Evolutionary conservation across 1,140 invertebrate genomes (phyloP).

Genomic region (Trachelipus rathkii): DNA sequence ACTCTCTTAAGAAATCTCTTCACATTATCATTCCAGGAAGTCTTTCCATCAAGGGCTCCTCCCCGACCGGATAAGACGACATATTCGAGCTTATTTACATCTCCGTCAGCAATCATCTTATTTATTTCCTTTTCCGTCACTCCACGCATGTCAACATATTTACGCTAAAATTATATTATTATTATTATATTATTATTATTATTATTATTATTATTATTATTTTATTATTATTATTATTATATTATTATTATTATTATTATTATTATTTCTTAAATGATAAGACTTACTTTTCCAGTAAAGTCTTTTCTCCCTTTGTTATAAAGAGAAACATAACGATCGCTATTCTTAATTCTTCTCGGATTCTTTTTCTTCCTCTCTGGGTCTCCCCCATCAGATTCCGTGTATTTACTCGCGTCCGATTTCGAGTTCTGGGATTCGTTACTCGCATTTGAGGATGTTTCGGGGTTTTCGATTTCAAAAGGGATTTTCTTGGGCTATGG

Average conservation of each 20-base stretch:
- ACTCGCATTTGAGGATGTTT: too few relatives aligned
- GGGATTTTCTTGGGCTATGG: too few relatives aligned
- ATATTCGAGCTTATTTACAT: slow-evolving; percentile 52
- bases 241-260: neutral
- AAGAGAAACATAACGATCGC: neutral
- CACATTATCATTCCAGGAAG: slow-evolving; percentile 53
- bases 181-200: too few relatives aligned
- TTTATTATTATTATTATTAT: slow-evolving; percentile 3
- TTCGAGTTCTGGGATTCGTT: neutral
- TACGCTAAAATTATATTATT: slow-evolving; percentile 1
- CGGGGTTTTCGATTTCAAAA: too few relatives aligned
- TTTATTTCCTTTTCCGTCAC: slow-evolving; percentile 42
- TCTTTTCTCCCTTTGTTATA: neutral
- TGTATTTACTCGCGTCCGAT: neutral
- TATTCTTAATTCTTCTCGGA: neutral
- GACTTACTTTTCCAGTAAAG: neutral
- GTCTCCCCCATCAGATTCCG: neutral
- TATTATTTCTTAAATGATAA: neutral
- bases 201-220: neutral
- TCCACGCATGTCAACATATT: slow-evolving; percentile 36
- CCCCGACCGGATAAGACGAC: slow-evolving; percentile 54
- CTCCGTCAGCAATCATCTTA: slow-evolving; percentile 49
- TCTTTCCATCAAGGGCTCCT: slow-evolving; percentile 51
- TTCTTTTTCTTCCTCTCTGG: neutral
- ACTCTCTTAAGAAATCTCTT: slow-evolving; percentile 47